Evolutionary conservation across 2,888 invertebrate species (phyloP).

Genomic region (Endotricha flammealis): DNA sequence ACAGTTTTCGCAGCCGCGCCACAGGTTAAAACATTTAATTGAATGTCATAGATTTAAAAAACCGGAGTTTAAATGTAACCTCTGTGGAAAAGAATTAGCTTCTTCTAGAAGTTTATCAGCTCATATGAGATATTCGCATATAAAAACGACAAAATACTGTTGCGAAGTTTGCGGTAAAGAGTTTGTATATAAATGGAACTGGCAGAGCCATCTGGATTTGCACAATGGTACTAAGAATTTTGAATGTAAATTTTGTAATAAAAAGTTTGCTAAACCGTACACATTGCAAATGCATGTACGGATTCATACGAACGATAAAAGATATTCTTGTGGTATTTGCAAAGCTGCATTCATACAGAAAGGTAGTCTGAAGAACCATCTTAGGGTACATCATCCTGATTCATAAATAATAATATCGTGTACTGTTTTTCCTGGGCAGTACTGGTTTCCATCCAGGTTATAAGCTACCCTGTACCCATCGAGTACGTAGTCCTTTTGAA

Average conservation of each 20-base stretch:
- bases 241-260: slow-evolving; percentile 52
- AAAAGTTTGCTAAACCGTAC: slow-evolving; percentile 32
- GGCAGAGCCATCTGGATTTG: slow-evolving; percentile 20
- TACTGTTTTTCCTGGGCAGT: no score
- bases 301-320: slow-evolving; percentile 36
- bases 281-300: slow-evolving; percentile 34
- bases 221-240: slow-evolving; percentile 41
- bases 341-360: slow-evolving; percentile 38
- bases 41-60: slow-evolving; percentile 19
- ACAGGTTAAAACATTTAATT: slow-evolving; percentile 22
- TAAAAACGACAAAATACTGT: slow-evolving; percentile 18
- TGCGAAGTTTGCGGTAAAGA: slow-evolving; percentile 21
- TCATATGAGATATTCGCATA: slow-evolving; percentile 19
- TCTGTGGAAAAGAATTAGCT: slow-evolving; percentile 19
- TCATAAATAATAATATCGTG: no score
- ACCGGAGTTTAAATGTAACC: slow-evolving; percentile 22
- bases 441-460: no score
- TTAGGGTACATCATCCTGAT: slow-evolving; percentile 18
- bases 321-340: slow-evolving; percentile 32
- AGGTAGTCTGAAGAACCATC: slow-evolving; percentile 37
- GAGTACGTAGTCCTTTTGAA: no score
- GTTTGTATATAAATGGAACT: slow-evolving; percentile 23
- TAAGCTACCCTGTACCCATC: no score
- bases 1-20: slow-evolving; percentile 18
- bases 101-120: slow-evolving; percentile 19